Percentiles rank a stretch among this genome's conserved stretches.
phyloP scores from a whole-genome alignment of 2,888 invertebrate genomes.

The Galerucella calmariensis region DNA sequence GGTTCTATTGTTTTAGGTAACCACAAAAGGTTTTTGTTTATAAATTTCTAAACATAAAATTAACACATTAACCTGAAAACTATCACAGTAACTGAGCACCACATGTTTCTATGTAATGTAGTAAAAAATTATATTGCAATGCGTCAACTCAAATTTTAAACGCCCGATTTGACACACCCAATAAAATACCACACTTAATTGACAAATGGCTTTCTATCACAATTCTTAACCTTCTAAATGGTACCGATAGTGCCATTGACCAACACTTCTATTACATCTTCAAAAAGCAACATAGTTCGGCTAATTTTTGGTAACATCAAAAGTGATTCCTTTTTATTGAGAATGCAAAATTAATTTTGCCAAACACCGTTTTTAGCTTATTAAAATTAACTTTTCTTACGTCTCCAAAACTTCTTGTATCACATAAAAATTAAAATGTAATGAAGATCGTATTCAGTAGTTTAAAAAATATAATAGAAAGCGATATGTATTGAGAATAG shows the following conservation, averaged over 20 bases:
- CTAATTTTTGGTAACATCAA: too few relatives aligned
- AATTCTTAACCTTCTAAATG: background rate
- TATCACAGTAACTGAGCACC: background rate
- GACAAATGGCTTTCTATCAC: background rate
- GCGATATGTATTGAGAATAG: background rate
- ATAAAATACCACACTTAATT: background rate
- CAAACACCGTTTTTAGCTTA: too few relatives aligned
- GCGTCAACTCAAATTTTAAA: background rate
- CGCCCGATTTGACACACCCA: background rate
- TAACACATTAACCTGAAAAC: background rate
- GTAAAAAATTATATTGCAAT: background rate
- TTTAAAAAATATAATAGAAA: background rate
- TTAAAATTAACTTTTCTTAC: too few relatives aligned
- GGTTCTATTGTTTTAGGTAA: background rate
- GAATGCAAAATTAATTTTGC: too few relatives aligned
- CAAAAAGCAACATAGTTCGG: too few relatives aligned
- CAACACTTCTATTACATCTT: too few relatives aligned
- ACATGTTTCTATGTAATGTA: background rate
- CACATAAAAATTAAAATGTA: background rate
- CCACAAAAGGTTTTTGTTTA: background rate
- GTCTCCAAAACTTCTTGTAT: too few relatives aligned
- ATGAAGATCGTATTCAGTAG: background rate
- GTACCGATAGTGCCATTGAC: background rate
- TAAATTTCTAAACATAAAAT: background rate
- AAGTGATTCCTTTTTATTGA: too few relatives aligned